Evolutionary conservation across 2,888 invertebrate species (phyloP), one percentile per base, ranked within the genome.

Genomic region (Diadromus collaris): DNA sequence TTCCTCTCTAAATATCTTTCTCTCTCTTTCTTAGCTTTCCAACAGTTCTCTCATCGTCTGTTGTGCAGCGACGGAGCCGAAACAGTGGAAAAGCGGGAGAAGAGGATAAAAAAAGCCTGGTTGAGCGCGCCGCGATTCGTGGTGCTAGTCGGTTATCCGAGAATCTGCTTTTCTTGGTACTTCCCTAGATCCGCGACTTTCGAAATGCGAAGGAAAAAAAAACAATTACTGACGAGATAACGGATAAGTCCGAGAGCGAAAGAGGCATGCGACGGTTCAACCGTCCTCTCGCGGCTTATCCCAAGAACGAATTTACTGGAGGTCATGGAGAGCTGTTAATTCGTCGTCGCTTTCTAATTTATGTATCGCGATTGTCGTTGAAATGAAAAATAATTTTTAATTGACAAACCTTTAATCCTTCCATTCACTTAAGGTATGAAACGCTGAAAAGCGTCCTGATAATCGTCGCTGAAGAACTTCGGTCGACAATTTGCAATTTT

Each of bases 131-230:
- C 67, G 19, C 48, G 73, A 73, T 69, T 73, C 64, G 56, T 38
- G 72, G 63, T 68, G 44, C 72, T 48, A 16, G 48, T 68, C 64
- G 74, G 64, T 78, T 78, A 78, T 74, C 65, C 78, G 48, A 63
- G 74, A 78, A 78, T 78, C 69, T 78, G 69, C 69, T 78, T 78
- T 70, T 74, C 73, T 51, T 69, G 32, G 63, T 63, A 70, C 61
- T 69, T 58, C 46, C 9, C 32, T 29, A 41, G 38, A 29, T 19
- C 69, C 56, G 48, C 69, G 32, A 60, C 69, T 70, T 70, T 70
- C 10, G 32, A 48, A 60, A 34, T 34, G 9, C 60, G 6, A 56
- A 32, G 10, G 32, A 69, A 58, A 69, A 58, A 38, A 24, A 56
- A n/a, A 56, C n/a, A 38, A 38, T 38, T 51, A 58, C 29, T 3